Percentiles rank a stretch among this genome's conserved stretches.
These are phyloP conservation scores for Cossypha polioptera DNA, from an alignment of 2,797 vertebrate genomes.

Conservation along the genomic window DNA sequence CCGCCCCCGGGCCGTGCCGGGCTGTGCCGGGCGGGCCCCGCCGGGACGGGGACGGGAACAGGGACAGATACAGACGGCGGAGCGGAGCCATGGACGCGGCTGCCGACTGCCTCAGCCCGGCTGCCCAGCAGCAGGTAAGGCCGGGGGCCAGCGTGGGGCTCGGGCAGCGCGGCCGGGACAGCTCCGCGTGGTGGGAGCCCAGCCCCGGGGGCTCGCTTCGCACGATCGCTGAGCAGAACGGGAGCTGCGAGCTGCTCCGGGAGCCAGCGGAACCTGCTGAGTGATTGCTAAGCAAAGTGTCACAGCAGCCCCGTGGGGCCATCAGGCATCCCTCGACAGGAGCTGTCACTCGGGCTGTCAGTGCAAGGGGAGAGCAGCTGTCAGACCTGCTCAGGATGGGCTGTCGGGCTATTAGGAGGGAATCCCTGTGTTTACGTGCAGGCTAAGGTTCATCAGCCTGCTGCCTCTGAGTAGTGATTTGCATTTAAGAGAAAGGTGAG, in stretches of 20 bases:
- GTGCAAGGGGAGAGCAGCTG: accelerated
- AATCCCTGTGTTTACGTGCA: not conserved
- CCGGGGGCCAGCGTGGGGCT: not conserved
- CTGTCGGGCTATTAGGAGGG: not conserved
- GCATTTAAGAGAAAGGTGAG: not conserved
- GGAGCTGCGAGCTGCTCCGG: accelerated
- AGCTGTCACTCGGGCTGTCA: not conserved
- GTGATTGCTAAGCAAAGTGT: not conserved
- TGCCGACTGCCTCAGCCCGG: not conserved
- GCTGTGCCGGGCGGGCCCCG: not conserved
- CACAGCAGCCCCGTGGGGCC: not conserved
- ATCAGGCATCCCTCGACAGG: accelerated
- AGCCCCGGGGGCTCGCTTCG: accelerated
- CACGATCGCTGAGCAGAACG: accelerated
- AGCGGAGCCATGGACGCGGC: not conserved
- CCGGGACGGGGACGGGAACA: not conserved
- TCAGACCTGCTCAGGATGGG: not conserved
- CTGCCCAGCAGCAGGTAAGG: not conserved
- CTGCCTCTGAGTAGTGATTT: not conserved
- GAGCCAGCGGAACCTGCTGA: not conserved
- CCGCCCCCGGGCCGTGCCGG: not conserved
- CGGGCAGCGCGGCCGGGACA: not conserved
- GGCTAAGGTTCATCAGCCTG: not conserved
- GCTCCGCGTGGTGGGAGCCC: not conserved
- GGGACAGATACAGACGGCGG: not conserved